Evolutionary conservation across 2,797 vertebrate genomes (phyloP).

Genomic region (Lacerta viridis): DNA sequence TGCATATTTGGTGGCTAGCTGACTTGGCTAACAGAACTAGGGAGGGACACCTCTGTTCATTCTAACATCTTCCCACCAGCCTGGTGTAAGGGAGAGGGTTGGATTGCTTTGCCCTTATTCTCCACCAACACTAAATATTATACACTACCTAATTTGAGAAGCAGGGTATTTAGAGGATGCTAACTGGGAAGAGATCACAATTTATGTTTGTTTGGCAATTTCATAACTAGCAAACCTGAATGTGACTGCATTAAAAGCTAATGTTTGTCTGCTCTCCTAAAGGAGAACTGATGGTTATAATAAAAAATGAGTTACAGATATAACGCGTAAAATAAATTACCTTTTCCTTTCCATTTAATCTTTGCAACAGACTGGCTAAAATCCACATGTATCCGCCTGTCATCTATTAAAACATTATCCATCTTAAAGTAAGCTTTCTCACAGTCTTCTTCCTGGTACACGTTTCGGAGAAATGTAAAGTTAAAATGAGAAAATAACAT

Average conservation of each 20-base stretch:
- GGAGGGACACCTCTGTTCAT: too few relatives aligned
- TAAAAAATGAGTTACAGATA: constrained; percentile 6
- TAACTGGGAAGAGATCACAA: not conserved
- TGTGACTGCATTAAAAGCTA: not conserved
- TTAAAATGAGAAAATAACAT: constrained; percentile 29
- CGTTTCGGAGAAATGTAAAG: constrained; percentile 58
- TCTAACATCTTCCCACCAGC: too few relatives aligned
- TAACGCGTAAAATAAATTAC: constrained; percentile 71
- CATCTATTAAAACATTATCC: constrained; percentile 98
- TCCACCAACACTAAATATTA: not conserved
- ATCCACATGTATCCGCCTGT: constrained; percentile 96
- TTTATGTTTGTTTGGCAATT: not conserved
- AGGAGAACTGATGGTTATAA: constrained; percentile 7
- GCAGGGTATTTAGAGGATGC: not conserved
- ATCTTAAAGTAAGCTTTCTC: constrained; percentile 99
- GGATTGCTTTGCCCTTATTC: not conserved
- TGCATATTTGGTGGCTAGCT: too few relatives aligned
- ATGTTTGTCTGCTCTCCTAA: not conserved
- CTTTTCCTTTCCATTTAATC: constrained; percentile 98
- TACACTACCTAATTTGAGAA: not conserved
- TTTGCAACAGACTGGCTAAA: constrained; percentile 98
- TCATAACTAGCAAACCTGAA: not conserved
- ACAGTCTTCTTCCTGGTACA: constrained; percentile 93
- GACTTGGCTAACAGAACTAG: too few relatives aligned
- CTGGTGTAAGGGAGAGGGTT: too few relatives aligned